These are phyloP conservation scores for Leptonema lineaticorne DNA, from an alignment of 1,140 invertebrate genomes.

Conservation along the genomic window DNA sequence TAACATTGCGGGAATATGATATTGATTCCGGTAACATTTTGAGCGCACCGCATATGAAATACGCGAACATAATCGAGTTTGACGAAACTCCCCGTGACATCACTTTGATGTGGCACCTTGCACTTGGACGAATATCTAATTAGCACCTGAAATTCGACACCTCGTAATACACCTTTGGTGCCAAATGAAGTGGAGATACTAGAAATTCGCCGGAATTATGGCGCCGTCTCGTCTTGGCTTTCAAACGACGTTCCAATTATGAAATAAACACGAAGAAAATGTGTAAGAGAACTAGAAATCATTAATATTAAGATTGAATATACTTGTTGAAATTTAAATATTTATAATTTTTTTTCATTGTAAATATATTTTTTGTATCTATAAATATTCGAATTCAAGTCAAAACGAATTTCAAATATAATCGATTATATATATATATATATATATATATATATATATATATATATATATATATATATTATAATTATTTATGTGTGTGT, in stretches of 20 bases:
- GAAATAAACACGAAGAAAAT: neutral
- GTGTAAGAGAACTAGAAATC: neutral
- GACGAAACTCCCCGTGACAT: neutral
- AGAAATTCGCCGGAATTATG: neutral
- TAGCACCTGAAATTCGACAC: neutral
- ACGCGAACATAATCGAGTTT: too few species aligned
- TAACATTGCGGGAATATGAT: too few species aligned
- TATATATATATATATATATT: neutral
- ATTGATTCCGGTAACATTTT: too few species aligned
- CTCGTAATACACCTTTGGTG: neutral
- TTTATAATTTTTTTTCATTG: neutral
- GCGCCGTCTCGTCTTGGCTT: neutral
- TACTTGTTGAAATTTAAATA: neutral
- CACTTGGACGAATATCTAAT: slow-evolving; percentile 2
- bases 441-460: neutral
- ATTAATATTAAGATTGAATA: neutral
- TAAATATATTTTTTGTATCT: neutral
- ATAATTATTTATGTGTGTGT: neutral
- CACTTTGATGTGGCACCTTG: neutral
- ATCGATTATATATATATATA: neutral
- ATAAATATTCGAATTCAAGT: neutral
- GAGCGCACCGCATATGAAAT: too few species aligned
- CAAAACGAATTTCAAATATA: neutral
- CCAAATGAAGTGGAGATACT: neutral
- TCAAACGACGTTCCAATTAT: too few species aligned